A percentile compares a stretch with the other conserved stretches of the same genome.
These are phyloP conservation scores for Ibycter americanus DNA, from an alignment of 2,797 vertebrate genomes.

Conservation along the genomic window DNA sequence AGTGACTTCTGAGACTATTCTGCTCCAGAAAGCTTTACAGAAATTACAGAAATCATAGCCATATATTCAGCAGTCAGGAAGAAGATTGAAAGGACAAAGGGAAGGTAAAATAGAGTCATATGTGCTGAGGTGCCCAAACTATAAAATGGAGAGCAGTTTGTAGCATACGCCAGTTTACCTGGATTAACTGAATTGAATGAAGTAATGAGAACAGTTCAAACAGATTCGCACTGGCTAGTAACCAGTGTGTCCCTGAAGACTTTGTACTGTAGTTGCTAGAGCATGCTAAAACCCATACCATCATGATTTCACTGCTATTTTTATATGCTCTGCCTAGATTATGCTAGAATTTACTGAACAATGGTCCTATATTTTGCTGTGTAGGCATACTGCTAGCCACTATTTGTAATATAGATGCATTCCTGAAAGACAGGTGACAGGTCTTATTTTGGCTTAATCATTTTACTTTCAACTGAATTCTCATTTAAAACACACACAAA, in stretches of 20 bases:
- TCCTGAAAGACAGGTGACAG: background rate
- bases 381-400: background rate
- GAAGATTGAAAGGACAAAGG: background rate
- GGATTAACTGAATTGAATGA: background rate
- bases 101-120: background rate
- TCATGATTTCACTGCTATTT: background rate
- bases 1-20: background rate
- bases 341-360: background rate
- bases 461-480: background rate
- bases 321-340: background rate
- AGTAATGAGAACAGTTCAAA: background rate
- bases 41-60: background rate
- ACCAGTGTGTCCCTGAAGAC: background rate
- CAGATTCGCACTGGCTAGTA: background rate
- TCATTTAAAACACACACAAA: background rate
- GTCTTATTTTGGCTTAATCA: background rate
- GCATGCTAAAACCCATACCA: background rate
- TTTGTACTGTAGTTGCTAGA: background rate
- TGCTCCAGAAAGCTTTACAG: background rate
- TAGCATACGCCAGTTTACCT: background rate
- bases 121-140: background rate
- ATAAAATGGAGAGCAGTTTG: background rate
- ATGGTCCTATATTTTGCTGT: background rate
- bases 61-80: background rate
- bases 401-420: background rate